Base-by-base conservation (phyloP, 2,888 invertebrate genomes). In the Heteromyza rotundicornis region DNA sequence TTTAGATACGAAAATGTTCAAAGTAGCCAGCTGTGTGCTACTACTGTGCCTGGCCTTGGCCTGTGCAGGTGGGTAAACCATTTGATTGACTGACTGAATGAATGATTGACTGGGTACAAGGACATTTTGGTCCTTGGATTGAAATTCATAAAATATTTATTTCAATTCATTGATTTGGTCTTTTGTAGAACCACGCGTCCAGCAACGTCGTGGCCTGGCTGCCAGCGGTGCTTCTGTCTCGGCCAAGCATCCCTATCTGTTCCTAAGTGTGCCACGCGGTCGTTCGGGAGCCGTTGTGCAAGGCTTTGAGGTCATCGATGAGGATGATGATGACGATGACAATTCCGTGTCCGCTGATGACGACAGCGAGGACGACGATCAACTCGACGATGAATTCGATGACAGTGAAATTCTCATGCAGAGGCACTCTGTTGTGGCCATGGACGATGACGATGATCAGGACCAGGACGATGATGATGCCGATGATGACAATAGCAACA, bases 211-310 rank as follows among this genome's bases (percentile, higher is more conserved):
- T 12, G 50, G 54, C 12, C 20, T 50, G 32, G 51, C 36, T 17
- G 44, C 19, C 2, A 20, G 20, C 24, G 49, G 36, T 23, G 63
- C 47, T 19, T 35, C 35, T 22, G 57, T 10, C 8, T 57, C 27
- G 2, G 22, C n/a, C 20, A 76, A 73, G 40, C 78, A 77, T 63
- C 80, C 80, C 2, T 79, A 77, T 51, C 65, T 80, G 2, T 77
- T 78, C 56, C 57, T 81, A 2, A 73, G 71, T n/a, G 70, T 72
- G 35, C 76, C 78, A 17, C 71, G 71, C 10, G 70, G 70, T 2
- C 75, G 76, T 0, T 67, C 74, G 20, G 77, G 74, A 7, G 64
- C 73, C 1, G 65, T 75, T 5, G 65, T 77, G 5, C 69, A 76
- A 20, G 78, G 74, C 20, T 76, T 74, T 17, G 72, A 72, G 57